Evolutionary conservation across 2,888 invertebrate species (phyloP).

Genomic region (Diadegma fenestrale): DNA sequence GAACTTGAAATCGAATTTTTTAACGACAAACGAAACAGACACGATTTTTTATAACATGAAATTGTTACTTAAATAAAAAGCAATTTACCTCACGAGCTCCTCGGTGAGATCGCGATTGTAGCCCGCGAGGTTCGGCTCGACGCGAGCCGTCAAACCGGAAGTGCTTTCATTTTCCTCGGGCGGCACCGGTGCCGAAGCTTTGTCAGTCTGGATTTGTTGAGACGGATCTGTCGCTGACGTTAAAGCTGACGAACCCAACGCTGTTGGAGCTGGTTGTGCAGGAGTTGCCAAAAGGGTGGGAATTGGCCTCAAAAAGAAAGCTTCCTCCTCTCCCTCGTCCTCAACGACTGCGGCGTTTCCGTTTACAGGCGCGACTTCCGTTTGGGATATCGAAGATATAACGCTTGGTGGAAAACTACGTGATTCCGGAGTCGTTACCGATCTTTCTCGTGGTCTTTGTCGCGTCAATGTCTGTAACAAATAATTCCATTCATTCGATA

Average conservation of each 20-base stretch:
- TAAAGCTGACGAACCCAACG: constrained; percentile 81
- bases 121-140: constrained; percentile 69
- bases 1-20: not conserved
- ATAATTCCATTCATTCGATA: not conserved
- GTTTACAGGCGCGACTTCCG: constrained; percentile 60
- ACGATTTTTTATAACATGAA: not conserved
- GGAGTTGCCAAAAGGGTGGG: constrained; percentile 85
- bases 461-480: constrained; percentile 87
- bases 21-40: not conserved
- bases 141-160: constrained; percentile 71
- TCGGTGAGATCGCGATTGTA: constrained; percentile 76
- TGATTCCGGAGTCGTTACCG: constrained; percentile 89
- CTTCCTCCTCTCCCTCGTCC: constrained; percentile 86
- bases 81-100: constrained; percentile 78
- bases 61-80: not conserved
- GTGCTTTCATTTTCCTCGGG: constrained; percentile 74
- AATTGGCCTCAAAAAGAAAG: constrained; percentile 87
- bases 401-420: constrained; percentile 89
- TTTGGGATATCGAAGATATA: constrained; percentile 74
- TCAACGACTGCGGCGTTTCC: constrained; percentile 82
- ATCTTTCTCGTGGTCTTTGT: constrained; percentile 87
- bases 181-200: constrained; percentile 58
- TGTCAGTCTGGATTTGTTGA: constrained; percentile 76
- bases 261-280: constrained; percentile 70
- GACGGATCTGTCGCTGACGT: constrained; percentile 84